Conservation (phyloP, 2,113 vertebrate species). For the Bostrychus sinensis region DNA sequence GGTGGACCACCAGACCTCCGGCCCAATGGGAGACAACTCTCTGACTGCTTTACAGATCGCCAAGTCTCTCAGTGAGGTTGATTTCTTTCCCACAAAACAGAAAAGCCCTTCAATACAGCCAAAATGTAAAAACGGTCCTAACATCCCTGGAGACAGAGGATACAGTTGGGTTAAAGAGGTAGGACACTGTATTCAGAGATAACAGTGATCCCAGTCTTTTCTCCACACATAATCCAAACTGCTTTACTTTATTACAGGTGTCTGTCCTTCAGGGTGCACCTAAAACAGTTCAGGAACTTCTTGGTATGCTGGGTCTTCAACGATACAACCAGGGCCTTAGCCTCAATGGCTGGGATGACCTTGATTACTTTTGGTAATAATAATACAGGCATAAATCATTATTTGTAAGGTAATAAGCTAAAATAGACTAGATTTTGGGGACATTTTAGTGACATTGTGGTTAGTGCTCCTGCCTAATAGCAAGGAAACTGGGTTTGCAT, state of each 20-base stretch:
- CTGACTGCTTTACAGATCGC: conserved; percentile 80
- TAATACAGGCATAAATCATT: too few species aligned
- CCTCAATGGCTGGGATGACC: conserved; percentile 81
- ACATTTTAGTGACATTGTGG: too few species aligned
- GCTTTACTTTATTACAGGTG: conserved; percentile 58
- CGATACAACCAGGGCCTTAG: conserved; percentile 74
- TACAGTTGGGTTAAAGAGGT: conserved; percentile 79
- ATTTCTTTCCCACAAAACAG: conserved; percentile 58
- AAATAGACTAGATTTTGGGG: too few species aligned
- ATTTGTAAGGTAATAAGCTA: too few species aligned
- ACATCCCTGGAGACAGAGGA: conserved; percentile 49
- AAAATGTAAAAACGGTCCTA: conserved; percentile 63
- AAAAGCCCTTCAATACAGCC: conserved; percentile 35
- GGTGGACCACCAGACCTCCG: conserved; percentile 41
- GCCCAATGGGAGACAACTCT: conserved; percentile 78
- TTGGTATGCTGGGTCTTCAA: conserved; percentile 75
- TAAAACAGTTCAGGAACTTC: conserved; percentile 71
- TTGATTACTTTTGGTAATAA: conserved; percentile 81
- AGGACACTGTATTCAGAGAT: neutral
- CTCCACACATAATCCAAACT: neutral
- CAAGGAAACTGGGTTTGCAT: too few species aligned
- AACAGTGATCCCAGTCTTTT: neutral
- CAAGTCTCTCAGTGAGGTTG: conserved; percentile 80
- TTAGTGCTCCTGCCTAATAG: too few species aligned
- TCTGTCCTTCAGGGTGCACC: conserved; percentile 76